Base-by-base conservation (phyloP, 2,888 invertebrate species). In the Coleophora deauratella region DNA sequence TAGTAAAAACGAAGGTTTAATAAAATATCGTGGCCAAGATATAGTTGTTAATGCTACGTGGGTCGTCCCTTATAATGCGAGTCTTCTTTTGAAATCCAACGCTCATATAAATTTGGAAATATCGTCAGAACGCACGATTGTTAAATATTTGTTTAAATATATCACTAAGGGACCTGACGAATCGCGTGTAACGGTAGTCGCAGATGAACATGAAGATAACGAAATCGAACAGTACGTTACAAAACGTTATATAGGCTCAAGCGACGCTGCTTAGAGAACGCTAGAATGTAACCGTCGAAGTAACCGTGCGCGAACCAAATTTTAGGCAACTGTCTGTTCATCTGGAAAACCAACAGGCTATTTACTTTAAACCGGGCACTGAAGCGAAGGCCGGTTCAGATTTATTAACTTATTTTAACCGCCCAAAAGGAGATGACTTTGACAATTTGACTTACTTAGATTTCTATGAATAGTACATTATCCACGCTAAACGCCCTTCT, bases 31-130 rank as follows among this genome's bases (percentile, higher is more conserved):
- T 2, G 15, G 6, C n/a, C 13, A 9, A 14, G 14, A 35, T 9
- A n/a, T 35, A 9, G 15, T 7, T 7, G 35, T 35, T 10, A 15
- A 35, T 10, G 45, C 41, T 38, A 15, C 34, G 10, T 45, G 45
- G 45, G 39, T 45, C 8, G 45, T 45, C 3, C 45, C 45, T 9
- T 45, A 45, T 34, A 42, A 45, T 27, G 41, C 45, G 10, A 37
- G 39, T 28, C 38, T 42, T 35, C 39, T 44, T 7, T n/a, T 44
- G 12, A 39, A 37, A 39, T 45, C 42, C 33, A 37, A 45, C 28
- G 30, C 30, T 15, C 45, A 45, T 30, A 36, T 45, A 7, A 42
- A 42, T 13, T 27, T 45, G 12, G 39, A 35, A 35, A n/a, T 15
- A 6, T 13, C 35, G 9, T 14, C 35, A 2, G 9, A 8, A 10